Base-by-base conservation (phyloP, 2,113 vertebrate species). In the Picathartes gymnocephalus region DNA sequence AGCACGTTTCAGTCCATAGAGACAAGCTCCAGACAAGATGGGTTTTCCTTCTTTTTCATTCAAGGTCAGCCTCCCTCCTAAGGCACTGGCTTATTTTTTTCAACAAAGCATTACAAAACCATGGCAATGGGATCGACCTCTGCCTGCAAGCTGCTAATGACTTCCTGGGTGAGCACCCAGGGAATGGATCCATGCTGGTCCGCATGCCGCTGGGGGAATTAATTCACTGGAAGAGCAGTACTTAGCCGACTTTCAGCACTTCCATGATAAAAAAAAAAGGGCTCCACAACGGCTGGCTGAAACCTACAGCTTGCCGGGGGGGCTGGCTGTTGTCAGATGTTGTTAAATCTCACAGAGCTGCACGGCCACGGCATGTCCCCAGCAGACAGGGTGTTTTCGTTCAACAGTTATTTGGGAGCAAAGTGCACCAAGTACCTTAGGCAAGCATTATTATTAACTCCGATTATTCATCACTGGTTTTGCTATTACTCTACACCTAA, bases 131-230 rank as follows among this genome's bases (percentile, higher is more conserved):
- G 81, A 86, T 95, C 11, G 81, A 95, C 94, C 89, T 93, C 83
- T 95, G 95, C 83, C 94, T 89, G 65, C 72, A 48, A 94, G 86
- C 86, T 89, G 86, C 77, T 94, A 91, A 93, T 87, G 95, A 91
- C 88, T 95, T 92, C 94, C 88, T 95, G 94, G 88, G 94, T 88
- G 91, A 95, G 91, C 81, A 95, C 30, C 69, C 88, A 76, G 84
- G 83, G 89, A 95, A 93, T 74, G 70, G 83, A 91, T 89, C 83
- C 50, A 45, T 73, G 89, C 77, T 10, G 60, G 48, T 48, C 77
- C 23, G 9, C 8, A 3, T 0, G 74, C 86, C 7, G 1, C 89
- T 64, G 84, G 81, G 71, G 57, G 56, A 84, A 91, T 92, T 92
- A 4, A 57, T 70, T 68, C 4, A 1, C 77, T 94, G 60, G 31